Base-by-base conservation (phyloP, 2,113 vertebrate species). In the Prolemur simus region DNA sequence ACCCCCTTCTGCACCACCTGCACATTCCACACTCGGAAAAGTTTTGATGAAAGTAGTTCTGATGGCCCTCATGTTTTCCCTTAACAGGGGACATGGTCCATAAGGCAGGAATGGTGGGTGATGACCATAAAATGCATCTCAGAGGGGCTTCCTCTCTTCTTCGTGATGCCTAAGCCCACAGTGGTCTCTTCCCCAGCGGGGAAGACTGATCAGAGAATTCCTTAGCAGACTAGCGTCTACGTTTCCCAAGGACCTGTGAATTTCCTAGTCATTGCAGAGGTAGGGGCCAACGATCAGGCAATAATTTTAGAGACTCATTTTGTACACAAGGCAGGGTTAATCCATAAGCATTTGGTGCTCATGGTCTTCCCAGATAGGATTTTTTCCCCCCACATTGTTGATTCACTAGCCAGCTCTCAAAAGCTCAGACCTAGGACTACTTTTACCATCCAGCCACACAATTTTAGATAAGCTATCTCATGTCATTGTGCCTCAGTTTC, bases 31-130 rank as follows among this genome's bases (percentile, higher is more conserved):
- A 74, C 12, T 29, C 18, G 37, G 32, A 58, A 91, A 60, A 54
- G 18, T 39, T 54, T 52, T 10, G 32, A 27, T 1, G 20, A 29
- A 39, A 81, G 14, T 66, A 20, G 4, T 47, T 85, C 63, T 27
- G n/a, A 37, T 37, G 45, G 80, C 1, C 4, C 27, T 49, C 4
- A 17, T 45, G n/a, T 49, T 54, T 64, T 39, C 32, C 20, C 27
- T 37, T 8, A 18, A 37, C 3, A 15, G 37, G 2, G 17, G 56
- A 25, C n/a, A 52, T 42, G 8, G 27, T 29, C 21, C 42, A 18
- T 13, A 66, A 71, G 17, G n/a, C 1, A 1, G 14, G 11, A 83
- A 37, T 3, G 0, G 8, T 18, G 39, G 13, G 9, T 9, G 0
- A 23, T 7, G 45, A 49, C 13, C 15, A 11, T 18, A 10, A 42